Evolutionary conservation across 2,113 vertebrate genomes (phyloP).

Genomic region (Alces alces): DNA sequence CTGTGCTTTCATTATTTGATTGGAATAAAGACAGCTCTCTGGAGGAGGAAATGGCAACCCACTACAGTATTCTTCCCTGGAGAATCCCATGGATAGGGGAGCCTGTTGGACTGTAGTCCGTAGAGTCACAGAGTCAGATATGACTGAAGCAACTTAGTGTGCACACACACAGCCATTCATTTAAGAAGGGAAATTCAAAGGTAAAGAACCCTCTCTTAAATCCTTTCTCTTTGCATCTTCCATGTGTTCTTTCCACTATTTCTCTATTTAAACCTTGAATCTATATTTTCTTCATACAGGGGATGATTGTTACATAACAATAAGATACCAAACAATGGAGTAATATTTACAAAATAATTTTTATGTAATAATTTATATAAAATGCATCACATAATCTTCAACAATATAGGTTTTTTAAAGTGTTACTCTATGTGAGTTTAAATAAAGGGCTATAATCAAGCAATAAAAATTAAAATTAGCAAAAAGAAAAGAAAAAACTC

Average conservation of each 20-base stretch:
- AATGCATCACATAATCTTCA: not conserved
- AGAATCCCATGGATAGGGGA: not conserved
- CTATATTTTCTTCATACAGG: not conserved
- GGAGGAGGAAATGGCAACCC: not conserved
- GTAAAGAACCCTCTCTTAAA: not conserved
- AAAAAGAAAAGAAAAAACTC: not conserved
- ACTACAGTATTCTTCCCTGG: not conserved
- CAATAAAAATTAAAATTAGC: slow-evolving; percentile 31
- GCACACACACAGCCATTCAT: not conserved
- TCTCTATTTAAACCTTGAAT: not conserved
- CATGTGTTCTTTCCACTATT: not conserved
- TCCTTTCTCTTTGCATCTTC: not conserved
- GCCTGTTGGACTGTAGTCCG: accelerated
- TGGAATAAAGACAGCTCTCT: not conserved
- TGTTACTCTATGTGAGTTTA: not conserved
- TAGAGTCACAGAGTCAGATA: not conserved
- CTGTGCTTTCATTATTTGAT: not conserved
- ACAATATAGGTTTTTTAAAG: not conserved
- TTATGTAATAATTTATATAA: not conserved
- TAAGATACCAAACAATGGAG: not conserved
- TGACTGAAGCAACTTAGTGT: not conserved
- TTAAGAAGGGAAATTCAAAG: not conserved
- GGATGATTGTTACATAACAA: not conserved
- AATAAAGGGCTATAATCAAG: not conserved
- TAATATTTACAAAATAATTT: not conserved